Conservation (phyloP, 1,140 invertebrate species). For the Cotesia typhae region DNA sequence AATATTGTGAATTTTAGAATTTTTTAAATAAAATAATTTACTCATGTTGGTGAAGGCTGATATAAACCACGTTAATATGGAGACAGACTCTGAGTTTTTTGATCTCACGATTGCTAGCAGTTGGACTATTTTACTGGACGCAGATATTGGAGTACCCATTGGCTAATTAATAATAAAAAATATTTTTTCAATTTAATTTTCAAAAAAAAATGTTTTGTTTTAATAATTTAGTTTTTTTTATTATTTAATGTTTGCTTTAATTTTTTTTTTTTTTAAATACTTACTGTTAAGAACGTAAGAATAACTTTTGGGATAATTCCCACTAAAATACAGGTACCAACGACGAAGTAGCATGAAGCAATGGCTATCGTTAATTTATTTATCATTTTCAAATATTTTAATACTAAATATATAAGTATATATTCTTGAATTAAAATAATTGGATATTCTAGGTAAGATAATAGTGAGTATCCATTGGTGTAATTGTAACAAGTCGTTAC, state of each 20-base stretch:
- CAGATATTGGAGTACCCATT: conserved; percentile 74
- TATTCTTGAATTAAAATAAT: conserved; percentile 75
- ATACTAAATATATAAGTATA: conserved; percentile 72
- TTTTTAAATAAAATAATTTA: conserved; percentile 49
- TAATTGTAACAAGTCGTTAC: conserved; percentile 77
- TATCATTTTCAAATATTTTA: conserved; percentile 69
- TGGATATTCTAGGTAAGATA: conserved; percentile 79
- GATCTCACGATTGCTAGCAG: conserved; percentile 71
- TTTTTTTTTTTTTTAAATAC: conserved; percentile 49
- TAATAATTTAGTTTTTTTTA: too few relatives aligned
- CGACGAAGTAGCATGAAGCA: conserved; percentile 63
- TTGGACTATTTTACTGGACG: conserved; percentile 75
- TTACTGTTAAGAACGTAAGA: conserved; percentile 71
- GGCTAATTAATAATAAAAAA: conserved; percentile 42
- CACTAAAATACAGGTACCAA: conserved; percentile 63
- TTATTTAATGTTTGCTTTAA: too few relatives aligned
- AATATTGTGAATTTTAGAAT: conserved; percentile 22
- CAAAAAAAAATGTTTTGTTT: too few relatives aligned
- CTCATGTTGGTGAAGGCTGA: conserved; percentile 74
- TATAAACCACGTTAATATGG: conserved; percentile 74
- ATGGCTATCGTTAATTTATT: conserved; percentile 57
- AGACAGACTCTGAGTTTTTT: conserved; percentile 72
- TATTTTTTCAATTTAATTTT: not conserved
- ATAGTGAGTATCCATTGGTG: conserved; percentile 72
- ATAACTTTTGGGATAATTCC: conserved; percentile 68